Conservation (phyloP, 2,113 vertebrate species). For the Myocastor coypus region DNA sequence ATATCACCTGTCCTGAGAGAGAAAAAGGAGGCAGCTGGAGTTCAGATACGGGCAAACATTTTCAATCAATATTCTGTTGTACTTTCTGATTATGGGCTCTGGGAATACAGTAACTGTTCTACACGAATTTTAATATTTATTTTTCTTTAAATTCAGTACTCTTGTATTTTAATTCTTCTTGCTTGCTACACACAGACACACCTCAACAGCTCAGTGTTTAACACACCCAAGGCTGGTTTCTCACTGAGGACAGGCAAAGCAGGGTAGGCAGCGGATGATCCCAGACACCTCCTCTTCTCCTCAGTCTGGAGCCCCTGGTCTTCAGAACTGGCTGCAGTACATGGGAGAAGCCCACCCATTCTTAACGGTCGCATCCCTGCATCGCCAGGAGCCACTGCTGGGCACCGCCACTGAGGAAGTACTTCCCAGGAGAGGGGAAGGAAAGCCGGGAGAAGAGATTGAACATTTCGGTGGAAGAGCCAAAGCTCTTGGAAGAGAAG, state of each 20-base stretch:
- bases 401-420: neutral
- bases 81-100: neutral
- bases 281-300: neutral
- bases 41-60: neutral
- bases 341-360: neutral
- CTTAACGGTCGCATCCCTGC: neutral
- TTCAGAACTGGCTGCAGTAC: neutral
- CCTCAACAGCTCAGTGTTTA: neutral
- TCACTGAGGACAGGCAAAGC: neutral
- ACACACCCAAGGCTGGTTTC: neutral
- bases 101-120: neutral
- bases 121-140: neutral
- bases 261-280: neutral
- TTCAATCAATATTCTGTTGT: neutral
- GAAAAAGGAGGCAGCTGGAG: neutral
- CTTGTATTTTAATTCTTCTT: neutral
- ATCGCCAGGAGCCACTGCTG: neutral
- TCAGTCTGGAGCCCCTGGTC: neutral
- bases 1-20: neutral
- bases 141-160: no score
- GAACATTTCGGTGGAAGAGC: constrained; percentile 5
- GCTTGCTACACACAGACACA: neutral
- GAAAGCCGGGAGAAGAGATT: constrained; percentile 3
- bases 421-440: neutral
- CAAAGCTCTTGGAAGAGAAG: neutral